A percentile compares a stretch with the other conserved stretches of the same genome.
Evolutionary conservation across 2,797 vertebrate genomes (phyloP).

Genomic region (Lithobates sylvaticus): DNA sequence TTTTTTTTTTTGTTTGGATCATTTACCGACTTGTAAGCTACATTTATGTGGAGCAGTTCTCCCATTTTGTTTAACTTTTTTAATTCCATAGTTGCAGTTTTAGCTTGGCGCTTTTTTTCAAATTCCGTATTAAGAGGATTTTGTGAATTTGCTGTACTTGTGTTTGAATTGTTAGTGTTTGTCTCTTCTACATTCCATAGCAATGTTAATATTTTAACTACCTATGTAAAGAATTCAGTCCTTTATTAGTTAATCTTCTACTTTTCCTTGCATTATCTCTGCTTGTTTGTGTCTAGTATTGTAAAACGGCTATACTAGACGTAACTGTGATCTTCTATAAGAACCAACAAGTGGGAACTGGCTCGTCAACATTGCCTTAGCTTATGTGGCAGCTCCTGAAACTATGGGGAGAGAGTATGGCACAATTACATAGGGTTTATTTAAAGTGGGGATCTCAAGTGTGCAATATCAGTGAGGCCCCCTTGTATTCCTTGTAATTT

Average conservation of each 20-base stretch:
- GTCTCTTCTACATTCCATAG: conserved; percentile 41
- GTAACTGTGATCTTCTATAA: neutral
- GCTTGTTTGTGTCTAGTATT: neutral
- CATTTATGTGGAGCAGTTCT: neutral
- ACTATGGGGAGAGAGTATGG: neutral
- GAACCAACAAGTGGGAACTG: neutral
- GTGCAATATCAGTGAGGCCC: too few relatives aligned
- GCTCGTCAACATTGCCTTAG: neutral
- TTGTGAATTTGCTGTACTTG: conserved; percentile 8
- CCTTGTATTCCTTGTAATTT: too few relatives aligned
- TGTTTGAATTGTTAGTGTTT: neutral
- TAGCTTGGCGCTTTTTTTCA: neutral
- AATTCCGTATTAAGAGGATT: neutral
- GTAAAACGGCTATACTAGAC: neutral
- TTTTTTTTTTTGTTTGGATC: neutral
- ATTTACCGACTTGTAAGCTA: neutral
- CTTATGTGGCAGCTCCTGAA: neutral
- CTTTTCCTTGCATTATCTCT: neutral
- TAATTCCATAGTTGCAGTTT: neutral
- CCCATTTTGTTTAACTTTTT: neutral
- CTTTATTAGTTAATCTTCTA: neutral
- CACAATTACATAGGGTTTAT: neutral
- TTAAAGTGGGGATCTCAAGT: too few relatives aligned
- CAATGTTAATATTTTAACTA: conserved; percentile 4
- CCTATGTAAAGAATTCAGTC: neutral